Percentiles rank a stretch among this genome's conserved stretches.
These are phyloP conservation scores for Macrocentrus cingulum DNA, from an alignment of 1,140 invertebrate species.

Conservation along the genomic window DNA sequence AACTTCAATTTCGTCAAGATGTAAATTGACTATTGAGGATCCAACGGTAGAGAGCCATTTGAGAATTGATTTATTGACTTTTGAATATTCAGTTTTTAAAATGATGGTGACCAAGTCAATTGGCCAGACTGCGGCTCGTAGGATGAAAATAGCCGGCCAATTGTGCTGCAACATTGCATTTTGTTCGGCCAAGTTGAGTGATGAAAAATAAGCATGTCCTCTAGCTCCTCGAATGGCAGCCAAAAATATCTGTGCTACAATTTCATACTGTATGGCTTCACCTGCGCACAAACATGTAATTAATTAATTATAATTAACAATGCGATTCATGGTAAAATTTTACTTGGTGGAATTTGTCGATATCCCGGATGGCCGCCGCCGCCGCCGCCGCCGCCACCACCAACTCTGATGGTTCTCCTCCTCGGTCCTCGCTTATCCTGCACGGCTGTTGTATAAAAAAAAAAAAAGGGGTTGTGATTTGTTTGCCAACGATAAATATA, in stretches of 20 bases:
- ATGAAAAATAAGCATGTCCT: conserved; percentile 58
- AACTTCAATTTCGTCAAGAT: conserved; percentile 62
- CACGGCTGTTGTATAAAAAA: conserved; percentile 63
- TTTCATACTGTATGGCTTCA: conserved; percentile 52
- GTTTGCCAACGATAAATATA: conserved; percentile 27
- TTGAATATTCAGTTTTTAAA: conserved; percentile 32
- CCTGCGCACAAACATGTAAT: conserved; percentile 28
- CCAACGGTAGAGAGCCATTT: conserved; percentile 37
- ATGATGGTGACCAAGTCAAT: conserved; percentile 55
- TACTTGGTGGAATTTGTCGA: no score
- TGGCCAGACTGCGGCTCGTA: conserved; percentile 66
- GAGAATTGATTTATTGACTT: conserved; percentile 25
- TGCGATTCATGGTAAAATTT: conserved; percentile 26
- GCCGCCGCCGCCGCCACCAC: no score
- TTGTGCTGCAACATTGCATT: conserved; percentile 60
- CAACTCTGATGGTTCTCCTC: conserved; percentile 49
- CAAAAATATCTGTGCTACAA: conserved; percentile 62
- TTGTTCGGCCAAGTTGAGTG: conserved; percentile 57
- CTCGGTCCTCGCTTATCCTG: conserved; percentile 80
- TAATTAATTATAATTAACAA: not conserved
- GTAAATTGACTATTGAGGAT: conserved; percentile 51
- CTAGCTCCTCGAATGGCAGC: conserved; percentile 60
- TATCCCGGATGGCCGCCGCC: no score
- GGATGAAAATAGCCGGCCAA: conserved; percentile 65
- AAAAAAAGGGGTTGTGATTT: conserved; percentile 19